These are phyloP conservation scores for Erpobdella octoculata DNA, from an alignment of 2,888 invertebrate genomes.

Conservation along the genomic window DNA sequence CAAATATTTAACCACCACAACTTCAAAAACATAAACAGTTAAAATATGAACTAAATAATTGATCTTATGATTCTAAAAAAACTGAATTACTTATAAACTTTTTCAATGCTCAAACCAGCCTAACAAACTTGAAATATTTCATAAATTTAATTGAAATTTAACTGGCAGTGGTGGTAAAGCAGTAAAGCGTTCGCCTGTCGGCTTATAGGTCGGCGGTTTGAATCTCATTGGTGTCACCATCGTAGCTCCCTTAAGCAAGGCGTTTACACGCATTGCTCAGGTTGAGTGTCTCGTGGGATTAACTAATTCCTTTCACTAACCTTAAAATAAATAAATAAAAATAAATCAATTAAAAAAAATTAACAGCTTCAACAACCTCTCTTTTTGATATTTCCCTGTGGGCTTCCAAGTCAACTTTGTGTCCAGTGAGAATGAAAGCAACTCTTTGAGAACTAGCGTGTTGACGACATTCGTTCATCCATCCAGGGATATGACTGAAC, in stretches of 20 bases:
- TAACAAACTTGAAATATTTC: background rate
- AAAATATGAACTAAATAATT: background rate
- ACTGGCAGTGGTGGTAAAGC: too few species aligned
- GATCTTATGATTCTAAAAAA: background rate
- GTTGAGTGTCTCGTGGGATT: too few species aligned
- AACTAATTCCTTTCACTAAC: too few species aligned
- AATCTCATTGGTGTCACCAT: too few species aligned
- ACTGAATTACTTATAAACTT: background rate
- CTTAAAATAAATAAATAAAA: too few species aligned
- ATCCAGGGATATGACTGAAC: slow-evolving; percentile 20
- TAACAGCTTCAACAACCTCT: slow-evolving; percentile 11
- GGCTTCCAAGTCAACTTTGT: slow-evolving; percentile 17
- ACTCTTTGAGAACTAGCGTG: background rate
- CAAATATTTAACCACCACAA: background rate
- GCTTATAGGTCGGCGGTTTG: too few species aligned
- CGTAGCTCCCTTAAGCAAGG: too few species aligned
- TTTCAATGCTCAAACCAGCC: background rate
- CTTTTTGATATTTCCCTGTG: slow-evolving; percentile 14
- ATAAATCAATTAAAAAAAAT: background rate
- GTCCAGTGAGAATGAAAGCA: slow-evolving; percentile 14
- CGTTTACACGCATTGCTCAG: too few species aligned
- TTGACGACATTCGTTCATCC: slow-evolving; percentile 25
- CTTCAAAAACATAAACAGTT: background rate
- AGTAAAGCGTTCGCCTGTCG: too few species aligned
- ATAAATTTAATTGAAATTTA: too few species aligned